These are phyloP conservation scores for Cantharis flavilabris DNA, from an alignment of 2,888 invertebrate genomes.

Conservation along the genomic window DNA sequence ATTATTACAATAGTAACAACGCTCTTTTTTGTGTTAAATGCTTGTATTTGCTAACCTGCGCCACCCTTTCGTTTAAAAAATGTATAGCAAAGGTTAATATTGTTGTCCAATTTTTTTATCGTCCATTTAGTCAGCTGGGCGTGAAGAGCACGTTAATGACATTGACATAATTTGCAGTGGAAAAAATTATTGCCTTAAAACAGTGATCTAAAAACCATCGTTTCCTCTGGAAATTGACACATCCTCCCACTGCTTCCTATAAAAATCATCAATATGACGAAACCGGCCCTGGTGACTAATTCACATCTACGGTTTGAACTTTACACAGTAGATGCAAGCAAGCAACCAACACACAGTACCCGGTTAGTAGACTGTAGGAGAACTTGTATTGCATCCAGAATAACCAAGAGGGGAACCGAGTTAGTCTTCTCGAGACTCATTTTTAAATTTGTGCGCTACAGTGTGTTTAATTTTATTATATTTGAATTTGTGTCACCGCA, in stretches of 20 bases:
- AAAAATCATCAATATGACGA: constrained; percentile 41
- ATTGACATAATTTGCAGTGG: background rate
- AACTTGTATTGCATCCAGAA: constrained; percentile 12
- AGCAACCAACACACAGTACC: constrained; percentile 16
- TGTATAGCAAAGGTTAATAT: background rate
- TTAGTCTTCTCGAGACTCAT: background rate
- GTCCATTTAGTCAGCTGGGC: background rate
- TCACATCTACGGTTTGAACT: constrained; percentile 31
- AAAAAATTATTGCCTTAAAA: background rate
- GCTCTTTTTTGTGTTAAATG: background rate
- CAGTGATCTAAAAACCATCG: constrained; percentile 10
- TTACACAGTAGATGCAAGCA: constrained; percentile 17
- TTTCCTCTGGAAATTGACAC: constrained; percentile 31
- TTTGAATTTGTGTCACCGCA: constrained; percentile 20
- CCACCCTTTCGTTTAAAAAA: background rate
- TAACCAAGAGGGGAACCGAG: background rate
- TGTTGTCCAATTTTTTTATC: background rate
- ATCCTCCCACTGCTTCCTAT: constrained; percentile 40
- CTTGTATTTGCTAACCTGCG: background rate
- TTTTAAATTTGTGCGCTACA: constrained; percentile 11
- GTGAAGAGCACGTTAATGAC: background rate
- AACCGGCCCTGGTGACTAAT: constrained; percentile 49
- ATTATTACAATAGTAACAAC: background rate
- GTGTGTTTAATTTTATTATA: constrained; percentile 3
- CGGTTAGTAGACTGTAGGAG: constrained; percentile 11